Conservation (phyloP, 2,797 vertebrate genomes). For the Staurois parvus region DNA sequence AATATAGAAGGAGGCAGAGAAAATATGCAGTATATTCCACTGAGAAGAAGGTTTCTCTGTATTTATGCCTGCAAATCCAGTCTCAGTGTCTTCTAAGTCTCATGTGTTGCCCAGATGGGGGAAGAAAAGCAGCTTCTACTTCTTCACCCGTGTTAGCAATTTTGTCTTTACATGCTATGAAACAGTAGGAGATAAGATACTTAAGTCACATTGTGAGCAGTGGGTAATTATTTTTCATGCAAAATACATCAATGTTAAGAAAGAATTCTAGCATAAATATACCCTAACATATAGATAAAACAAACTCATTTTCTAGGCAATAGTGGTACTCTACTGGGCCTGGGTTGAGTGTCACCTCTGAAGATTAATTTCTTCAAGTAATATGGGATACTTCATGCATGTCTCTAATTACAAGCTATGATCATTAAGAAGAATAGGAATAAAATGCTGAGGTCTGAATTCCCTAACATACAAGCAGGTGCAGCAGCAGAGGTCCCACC, state of each 20-base stretch:
- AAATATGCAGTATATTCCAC: slow-evolving; percentile 9
- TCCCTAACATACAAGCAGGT: too few species aligned
- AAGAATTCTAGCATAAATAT: not conserved
- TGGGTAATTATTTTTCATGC: not conserved
- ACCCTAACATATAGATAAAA: too few species aligned
- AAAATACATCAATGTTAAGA: not conserved
- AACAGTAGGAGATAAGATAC: slow-evolving; percentile 2
- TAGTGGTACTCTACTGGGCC: too few species aligned
- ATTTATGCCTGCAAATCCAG: not conserved
- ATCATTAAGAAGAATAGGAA: too few species aligned
- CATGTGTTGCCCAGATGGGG: slow-evolving; percentile 41
- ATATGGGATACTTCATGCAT: too few species aligned
- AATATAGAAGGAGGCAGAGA: not conserved
- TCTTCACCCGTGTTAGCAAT: slow-evolving; percentile 25
- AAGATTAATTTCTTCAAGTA: too few species aligned
- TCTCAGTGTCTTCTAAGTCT: not conserved
- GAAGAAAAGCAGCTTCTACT: not conserved
- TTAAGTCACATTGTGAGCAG: not conserved
- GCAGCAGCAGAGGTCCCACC: too few species aligned
- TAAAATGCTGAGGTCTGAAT: too few species aligned
- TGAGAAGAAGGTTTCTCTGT: slow-evolving; percentile 26
- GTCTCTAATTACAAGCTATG: too few species aligned
- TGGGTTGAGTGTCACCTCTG: too few species aligned
- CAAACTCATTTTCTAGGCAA: too few species aligned
- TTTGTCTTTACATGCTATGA: slow-evolving; percentile 38